Base-by-base conservation (phyloP, 2,888 invertebrate species). In the Agrotis exclamationis region DNA sequence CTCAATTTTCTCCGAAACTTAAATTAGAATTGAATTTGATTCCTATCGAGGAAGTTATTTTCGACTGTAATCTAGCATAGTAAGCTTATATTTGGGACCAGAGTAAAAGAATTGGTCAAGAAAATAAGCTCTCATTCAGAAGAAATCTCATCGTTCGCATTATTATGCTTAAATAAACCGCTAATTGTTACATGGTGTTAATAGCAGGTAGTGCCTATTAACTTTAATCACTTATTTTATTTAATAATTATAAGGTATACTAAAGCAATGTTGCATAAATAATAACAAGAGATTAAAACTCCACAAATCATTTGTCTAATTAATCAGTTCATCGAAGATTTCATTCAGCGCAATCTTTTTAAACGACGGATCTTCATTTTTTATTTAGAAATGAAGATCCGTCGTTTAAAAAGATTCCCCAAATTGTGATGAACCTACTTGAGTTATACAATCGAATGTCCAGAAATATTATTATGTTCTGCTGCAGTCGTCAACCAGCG, bases 11-110 rank as follows among this genome's bases (percentile, higher is more conserved):
- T 53, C 54, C 18, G 57, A 58, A 54, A 56, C 65, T 75, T 22
- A 58, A 65, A 54, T 62, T 67, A 63, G 47, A 51, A 48, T 66
- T 53, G 62, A 63, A 64, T 77, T 77, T 62, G 51, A 57, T 66
- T 65, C 54, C n/a, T 80, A 78, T 56, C 59, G 3, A 24, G 59
- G 54, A 59, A 63, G 28, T 48, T 18, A 58, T 18, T 73, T 50
- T 66, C 48, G 4, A 51, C 28, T 5, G 47, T 0, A 13, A 53
- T 50, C 24, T n/a, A 3, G 7, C 18, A 6, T 28, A n/a, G 24
- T 48, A 50, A 53, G 5, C 2, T 39, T 16, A 51, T 28, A 39
- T 22, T 16, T 28, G 1, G 22, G n/a, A n/a, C 18, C 18, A 2
- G 5, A 14, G 9, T 48, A n/a, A 22, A 51, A 6, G 20, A 5